phyloP scores from a whole-genome alignment of 2,888 invertebrate genomes.

The Synanthedon formicaeformis region DNA sequence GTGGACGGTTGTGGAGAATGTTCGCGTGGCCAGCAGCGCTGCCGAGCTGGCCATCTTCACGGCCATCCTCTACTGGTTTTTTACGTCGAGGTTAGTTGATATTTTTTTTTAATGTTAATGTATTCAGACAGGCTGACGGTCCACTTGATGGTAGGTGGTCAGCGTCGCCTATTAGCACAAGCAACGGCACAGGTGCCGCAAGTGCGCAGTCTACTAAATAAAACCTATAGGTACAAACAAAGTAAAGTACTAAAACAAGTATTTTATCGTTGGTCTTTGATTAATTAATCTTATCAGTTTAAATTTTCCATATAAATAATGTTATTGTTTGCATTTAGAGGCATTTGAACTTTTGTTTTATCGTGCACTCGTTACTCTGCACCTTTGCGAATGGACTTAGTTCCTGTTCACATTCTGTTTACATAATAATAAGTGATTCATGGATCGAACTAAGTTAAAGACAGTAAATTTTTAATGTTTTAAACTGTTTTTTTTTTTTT shows the following conservation, averaged over 20 bases:
- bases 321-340: neutral
- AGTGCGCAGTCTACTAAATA: neutral
- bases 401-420: neutral
- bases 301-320: neutral
- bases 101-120: neutral
- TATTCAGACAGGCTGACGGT: too few relatives aligned
- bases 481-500: too few relatives aligned
- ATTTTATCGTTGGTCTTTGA: too few relatives aligned
- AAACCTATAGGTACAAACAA: too few relatives aligned
- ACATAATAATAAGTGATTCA: too few relatives aligned
- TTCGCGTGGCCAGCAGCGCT: slow-evolving; percentile 68
- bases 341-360: neutral
- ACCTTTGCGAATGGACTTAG: neutral
- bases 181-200: too few relatives aligned
- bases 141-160: too few relatives aligned
- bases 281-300: neutral
- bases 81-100: slow-evolving; percentile 68
- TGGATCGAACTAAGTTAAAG: too few relatives aligned
- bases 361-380: neutral
- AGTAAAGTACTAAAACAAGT: too few relatives aligned
- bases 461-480: too few relatives aligned
- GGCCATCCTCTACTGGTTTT: slow-evolving; percentile 73
- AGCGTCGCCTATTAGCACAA: too few relatives aligned
- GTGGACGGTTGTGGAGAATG: slow-evolving; percentile 62
- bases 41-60: slow-evolving; percentile 73